Conservation (phyloP, 2,888 invertebrate species). For the Trachelus troglodyta region DNA sequence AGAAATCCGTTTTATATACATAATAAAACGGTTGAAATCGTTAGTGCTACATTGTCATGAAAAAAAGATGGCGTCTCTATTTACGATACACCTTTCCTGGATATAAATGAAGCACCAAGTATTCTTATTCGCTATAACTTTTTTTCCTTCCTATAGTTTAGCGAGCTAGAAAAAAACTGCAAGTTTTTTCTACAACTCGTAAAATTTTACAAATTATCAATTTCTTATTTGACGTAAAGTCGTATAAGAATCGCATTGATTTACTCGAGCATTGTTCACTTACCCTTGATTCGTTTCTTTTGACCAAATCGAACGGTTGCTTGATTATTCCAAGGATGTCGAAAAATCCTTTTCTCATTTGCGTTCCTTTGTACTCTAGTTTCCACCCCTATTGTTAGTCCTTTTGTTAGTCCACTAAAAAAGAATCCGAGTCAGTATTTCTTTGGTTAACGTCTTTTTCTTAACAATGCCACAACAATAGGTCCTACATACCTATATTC, state of each 20-base stretch:
- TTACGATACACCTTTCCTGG: neutral
- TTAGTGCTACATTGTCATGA: slow-evolving; percentile 42
- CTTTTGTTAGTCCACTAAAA: neutral
- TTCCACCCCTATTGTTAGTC: neutral
- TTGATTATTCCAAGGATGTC: neutral
- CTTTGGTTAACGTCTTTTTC: neutral
- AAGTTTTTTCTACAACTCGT: neutral
- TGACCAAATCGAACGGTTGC: neutral
- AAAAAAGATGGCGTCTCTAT: neutral
- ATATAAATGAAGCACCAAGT: neutral
- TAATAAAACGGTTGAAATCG: slow-evolving; percentile 32
- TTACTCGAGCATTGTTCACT: neutral
- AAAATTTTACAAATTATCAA: neutral
- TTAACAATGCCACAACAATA: neutral
- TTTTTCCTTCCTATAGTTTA: neutral
- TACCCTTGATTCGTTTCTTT: neutral
- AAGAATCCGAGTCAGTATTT: neutral
- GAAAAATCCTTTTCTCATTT: neutral
- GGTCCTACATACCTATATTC: neutral
- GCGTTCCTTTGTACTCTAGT: neutral
- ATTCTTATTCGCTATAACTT: neutral
- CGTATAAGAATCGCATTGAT: neutral
- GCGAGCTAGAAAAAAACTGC: neutral
- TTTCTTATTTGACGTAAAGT: neutral
- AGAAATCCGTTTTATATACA: neutral